phyloP scores from a whole-genome alignment of 2,113 vertebrate genomes.

The Petroica traversi region DNA sequence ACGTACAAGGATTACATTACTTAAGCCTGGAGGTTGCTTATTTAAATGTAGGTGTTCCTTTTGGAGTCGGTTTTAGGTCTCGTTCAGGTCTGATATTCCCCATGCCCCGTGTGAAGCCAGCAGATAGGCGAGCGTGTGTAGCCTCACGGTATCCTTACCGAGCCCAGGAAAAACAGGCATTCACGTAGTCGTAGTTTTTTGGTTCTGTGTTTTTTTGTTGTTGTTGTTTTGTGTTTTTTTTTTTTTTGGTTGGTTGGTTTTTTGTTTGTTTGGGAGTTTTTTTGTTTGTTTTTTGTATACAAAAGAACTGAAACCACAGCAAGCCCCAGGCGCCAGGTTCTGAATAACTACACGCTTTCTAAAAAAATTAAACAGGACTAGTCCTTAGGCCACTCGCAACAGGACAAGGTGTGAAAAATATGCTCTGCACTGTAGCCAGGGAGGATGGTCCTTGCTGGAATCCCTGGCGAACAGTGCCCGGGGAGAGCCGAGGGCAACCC shows the following conservation, averaged over 20 bases:
- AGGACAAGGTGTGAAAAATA: not conserved
- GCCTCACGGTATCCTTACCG: not conserved
- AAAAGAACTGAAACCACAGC: not conserved
- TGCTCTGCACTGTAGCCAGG: not conserved
- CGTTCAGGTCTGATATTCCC: not conserved
- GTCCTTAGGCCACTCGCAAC: not conserved
- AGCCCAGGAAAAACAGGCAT: not conserved
- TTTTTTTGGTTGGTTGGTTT: too few species aligned
- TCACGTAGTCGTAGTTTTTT: too few species aligned
- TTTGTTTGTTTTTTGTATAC: too few species aligned
- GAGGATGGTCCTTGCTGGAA: not conserved
- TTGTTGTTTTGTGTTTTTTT: too few species aligned
- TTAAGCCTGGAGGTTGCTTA: not conserved
- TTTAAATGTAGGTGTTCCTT: not conserved
- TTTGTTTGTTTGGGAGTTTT: not conserved
- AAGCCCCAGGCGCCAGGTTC: not conserved
- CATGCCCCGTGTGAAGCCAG: not conserved
- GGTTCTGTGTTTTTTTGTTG: too few species aligned
- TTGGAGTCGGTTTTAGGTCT: not conserved
- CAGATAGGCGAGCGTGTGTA: not conserved
- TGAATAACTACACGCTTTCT: not conserved
- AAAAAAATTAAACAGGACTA: not conserved
- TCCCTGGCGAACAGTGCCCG: not conserved
- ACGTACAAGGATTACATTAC: fast-evolving
- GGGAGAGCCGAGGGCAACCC: not conserved